Evolutionary conservation across 1,140 invertebrate species (phyloP).

Genomic region (Colletes gigas): DNA sequence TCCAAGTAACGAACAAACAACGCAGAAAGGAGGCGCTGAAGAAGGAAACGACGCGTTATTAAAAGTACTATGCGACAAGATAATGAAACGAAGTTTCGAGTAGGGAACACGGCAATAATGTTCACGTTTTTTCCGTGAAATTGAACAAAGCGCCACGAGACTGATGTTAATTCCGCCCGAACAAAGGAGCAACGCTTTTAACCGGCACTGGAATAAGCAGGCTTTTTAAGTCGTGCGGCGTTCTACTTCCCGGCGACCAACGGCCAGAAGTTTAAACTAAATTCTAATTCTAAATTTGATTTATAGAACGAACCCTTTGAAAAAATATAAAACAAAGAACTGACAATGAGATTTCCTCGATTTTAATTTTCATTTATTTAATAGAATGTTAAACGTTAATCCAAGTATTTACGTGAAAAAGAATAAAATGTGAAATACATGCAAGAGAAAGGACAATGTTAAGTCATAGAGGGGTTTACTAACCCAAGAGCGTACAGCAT

Average conservation of each 20-base stretch:
- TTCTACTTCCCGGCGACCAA: neutral
- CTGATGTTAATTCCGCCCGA: slow-evolving; percentile 12
- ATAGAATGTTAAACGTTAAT: too few species aligned
- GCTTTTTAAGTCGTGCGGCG: neutral
- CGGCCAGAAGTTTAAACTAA: too few species aligned
- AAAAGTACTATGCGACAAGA: neutral
- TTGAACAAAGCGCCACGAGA: slow-evolving; percentile 4
- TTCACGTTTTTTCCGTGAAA: slow-evolving; percentile 6
- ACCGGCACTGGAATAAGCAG: neutral
- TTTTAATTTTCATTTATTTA: too few species aligned
- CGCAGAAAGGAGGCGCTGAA: neutral
- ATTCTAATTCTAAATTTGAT: too few species aligned
- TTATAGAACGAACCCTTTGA: too few species aligned
- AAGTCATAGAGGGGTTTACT: too few species aligned
- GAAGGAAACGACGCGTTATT: neutral
- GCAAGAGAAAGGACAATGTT: too few species aligned
- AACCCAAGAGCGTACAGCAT: too few species aligned
- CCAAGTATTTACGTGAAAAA: too few species aligned
- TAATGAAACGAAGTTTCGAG: slow-evolving; percentile 8
- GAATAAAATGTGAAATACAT: too few species aligned
- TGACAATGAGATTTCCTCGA: too few species aligned
- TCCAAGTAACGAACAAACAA: neutral
- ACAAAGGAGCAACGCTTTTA: slow-evolving; percentile 4
- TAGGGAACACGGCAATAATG: slow-evolving; percentile 14
- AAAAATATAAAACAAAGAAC: too few species aligned